Base-by-base conservation (phyloP, 2,888 invertebrate species). In the Argyresthia albistria region DNA sequence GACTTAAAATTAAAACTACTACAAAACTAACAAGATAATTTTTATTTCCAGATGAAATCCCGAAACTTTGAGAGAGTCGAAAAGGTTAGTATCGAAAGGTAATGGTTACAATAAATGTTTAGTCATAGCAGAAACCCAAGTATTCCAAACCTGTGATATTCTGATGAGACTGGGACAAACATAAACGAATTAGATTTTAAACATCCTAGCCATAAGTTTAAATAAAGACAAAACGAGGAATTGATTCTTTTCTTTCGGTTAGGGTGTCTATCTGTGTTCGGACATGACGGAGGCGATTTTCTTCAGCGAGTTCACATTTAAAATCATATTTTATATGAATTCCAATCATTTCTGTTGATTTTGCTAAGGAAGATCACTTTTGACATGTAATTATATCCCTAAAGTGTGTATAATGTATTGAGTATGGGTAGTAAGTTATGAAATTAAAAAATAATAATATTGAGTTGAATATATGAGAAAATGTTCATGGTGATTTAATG, bases 51-150 rank as follows among this genome's bases (percentile, higher is more conserved):
- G 97, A 96, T 99, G 93, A 98, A 98, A 81, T 93, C 95, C 62
- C 92, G 97, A 80, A 97, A 98, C 89, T 99, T 95, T 89, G 99
- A 99, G 82, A 95, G 95, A 76, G 99, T 99, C 46, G 99, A 99
- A 92, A 98, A 98, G 94, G 97, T 97, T 91, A 90, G 93, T 91
- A 83, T 66, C 77, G 75, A 25, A 25, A 73, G 69, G 67, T 58
- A 51, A n/a, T n/a, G n/a, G n/a, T n/a, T n/a, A 54, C n/a, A 25
- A 25, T 16, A 46, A n/a, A 46, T 15, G 16, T 45, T n/a, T 15
- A 14, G 10, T 9, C 14, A 15, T 6, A 45, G 6, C 14, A 15
- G 9, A 14, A 45, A 15, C 15, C 45, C n/a, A 45, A 25, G 25
- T 25, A 25, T 25, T 25, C 6, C n/a, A n/a, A 16, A 56, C 53